phyloP scores from a whole-genome alignment of 1,140 invertebrate species.

The Aplysia californica region DNA sequence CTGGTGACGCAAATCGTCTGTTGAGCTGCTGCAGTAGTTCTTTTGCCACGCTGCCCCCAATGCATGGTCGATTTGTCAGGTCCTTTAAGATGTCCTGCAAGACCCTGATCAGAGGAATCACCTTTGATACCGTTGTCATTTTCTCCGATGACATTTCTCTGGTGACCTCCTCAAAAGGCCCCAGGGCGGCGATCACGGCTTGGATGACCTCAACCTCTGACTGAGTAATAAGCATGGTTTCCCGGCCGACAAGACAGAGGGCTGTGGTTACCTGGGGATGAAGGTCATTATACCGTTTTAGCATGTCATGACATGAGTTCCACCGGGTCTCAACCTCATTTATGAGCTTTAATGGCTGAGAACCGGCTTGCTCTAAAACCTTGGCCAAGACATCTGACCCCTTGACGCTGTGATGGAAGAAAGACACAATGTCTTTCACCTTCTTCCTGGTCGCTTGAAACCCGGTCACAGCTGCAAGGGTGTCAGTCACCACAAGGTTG shows the following conservation, averaged over 20 bases:
- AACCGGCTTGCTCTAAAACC: background rate
- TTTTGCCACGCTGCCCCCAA: background rate
- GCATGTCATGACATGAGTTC: background rate
- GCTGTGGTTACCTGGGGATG: background rate
- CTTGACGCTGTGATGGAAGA: constrained; percentile 1
- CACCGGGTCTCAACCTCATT: background rate
- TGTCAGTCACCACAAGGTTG: background rate
- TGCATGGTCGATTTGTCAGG: too few species aligned
- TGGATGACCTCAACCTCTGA: background rate
- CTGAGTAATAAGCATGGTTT: background rate
- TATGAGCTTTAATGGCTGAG: background rate
- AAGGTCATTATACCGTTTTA: background rate
- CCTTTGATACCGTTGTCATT: background rate
- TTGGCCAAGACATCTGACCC: background rate
- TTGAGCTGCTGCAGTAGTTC: background rate
- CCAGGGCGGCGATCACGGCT: background rate
- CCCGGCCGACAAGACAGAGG: background rate
- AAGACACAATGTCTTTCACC: background rate
- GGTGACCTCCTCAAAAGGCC: background rate
- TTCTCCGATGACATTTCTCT: background rate
- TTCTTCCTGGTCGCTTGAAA: background rate
- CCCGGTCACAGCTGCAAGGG: background rate
- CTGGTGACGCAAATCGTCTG: background rate
- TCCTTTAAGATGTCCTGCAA: too few species aligned
- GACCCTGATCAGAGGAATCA: too few species aligned